phyloP scores from a whole-genome alignment of 2,113 vertebrate genomes.

The Clinocottus analis region DNA sequence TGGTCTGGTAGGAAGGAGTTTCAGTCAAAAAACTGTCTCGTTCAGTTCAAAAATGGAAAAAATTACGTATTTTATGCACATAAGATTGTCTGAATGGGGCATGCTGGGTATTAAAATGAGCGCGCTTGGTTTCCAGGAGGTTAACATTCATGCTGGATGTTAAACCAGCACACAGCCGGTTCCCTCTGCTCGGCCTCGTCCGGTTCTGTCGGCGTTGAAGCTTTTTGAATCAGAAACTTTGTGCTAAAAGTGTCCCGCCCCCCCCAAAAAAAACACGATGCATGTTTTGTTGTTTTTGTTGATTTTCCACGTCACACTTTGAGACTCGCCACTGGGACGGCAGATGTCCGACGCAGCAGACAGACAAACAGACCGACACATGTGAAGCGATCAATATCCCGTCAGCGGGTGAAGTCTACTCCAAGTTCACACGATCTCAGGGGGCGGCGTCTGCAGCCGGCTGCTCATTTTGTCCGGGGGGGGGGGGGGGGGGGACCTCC shows the following conservation, averaged over 20 bases:
- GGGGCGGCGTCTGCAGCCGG: constrained; percentile 78
- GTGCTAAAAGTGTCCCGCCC: not conserved
- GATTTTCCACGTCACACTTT: constrained; percentile 7
- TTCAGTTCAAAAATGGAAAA: too few species aligned
- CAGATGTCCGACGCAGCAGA: constrained; percentile 75
- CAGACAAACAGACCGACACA: constrained; percentile 68
- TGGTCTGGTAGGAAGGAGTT: too few species aligned
- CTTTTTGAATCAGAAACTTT: not conserved
- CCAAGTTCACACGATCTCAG: constrained; percentile 83
- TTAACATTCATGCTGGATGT: too few species aligned
- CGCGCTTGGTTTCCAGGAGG: too few species aligned
- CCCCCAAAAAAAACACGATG: not conserved
- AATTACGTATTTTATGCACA: too few species aligned
- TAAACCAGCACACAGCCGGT: too few species aligned
- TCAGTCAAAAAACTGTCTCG: too few species aligned
- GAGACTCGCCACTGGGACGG: constrained; percentile 50
- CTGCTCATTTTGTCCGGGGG: constrained; percentile 80
- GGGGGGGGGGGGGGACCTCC: constrained; percentile 63
- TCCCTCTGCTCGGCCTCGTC: too few species aligned
- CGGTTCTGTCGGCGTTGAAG: too few species aligned
- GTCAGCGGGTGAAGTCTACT: constrained; percentile 74
- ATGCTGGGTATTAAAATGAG: too few species aligned
- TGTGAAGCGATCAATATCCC: constrained; percentile 78
- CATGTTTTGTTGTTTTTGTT: too few species aligned
- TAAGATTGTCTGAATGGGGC: too few species aligned